Conservation (phyloP, 2,797 vertebrate species). For the Anguilla pacifica region DNA sequence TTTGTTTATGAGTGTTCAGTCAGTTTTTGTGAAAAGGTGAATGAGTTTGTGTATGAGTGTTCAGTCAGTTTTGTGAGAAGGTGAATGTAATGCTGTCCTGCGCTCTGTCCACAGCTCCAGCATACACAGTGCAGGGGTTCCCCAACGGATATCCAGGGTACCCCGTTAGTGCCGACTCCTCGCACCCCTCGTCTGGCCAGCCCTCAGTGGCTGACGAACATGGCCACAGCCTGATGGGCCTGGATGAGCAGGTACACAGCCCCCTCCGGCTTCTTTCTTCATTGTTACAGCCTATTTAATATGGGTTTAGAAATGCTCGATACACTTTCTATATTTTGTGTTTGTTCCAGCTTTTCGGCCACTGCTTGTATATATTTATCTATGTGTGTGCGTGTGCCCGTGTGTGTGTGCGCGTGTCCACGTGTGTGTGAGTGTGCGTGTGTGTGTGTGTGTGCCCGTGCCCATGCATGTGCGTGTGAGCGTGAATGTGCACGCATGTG, state of each 20-base stretch:
- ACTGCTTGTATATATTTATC: too few relatives aligned
- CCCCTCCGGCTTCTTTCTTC: background rate
- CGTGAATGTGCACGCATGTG: too few relatives aligned
- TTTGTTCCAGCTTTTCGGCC: too few relatives aligned
- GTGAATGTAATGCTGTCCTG: background rate
- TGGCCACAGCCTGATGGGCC: conserved; percentile 84
- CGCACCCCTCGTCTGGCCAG: conserved; percentile 70
- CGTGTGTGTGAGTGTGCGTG: too few relatives aligned
- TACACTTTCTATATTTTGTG: too few relatives aligned
- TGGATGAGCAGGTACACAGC: conserved; percentile 88
- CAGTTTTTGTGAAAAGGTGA: background rate
- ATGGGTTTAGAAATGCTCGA: too few relatives aligned
- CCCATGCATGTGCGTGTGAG: background rate
- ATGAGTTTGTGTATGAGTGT: background rate
- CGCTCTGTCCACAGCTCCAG: conserved; percentile 74
- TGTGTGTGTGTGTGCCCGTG: too few relatives aligned
- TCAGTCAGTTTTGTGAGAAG: background rate
- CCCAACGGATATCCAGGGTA: conserved; percentile 94
- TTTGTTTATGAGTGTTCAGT: background rate
- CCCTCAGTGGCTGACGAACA: conserved; percentile 88
- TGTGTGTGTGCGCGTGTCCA: background rate
- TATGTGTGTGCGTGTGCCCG: too few relatives aligned
- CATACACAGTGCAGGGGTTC: conserved; percentile 85
- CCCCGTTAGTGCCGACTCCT: conserved; percentile 81
- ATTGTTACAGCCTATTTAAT: background rate